Evolutionary conservation across 1,140 invertebrate species (phyloP).

Genomic region (Drosophila tristis): DNA sequence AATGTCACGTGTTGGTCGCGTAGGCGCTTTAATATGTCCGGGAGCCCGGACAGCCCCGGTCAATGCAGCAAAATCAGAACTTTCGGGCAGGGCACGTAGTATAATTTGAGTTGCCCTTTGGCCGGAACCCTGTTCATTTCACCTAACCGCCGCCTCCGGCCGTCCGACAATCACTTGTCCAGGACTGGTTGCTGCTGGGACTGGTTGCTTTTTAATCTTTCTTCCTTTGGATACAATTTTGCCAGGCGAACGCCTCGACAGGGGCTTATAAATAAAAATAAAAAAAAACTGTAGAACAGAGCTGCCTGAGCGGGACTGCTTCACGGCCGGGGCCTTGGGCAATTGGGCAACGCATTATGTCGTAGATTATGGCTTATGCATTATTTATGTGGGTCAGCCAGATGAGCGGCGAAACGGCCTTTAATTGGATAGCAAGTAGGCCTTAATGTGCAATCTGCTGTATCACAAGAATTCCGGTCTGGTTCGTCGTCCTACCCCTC

Average conservation of each 20-base stretch:
- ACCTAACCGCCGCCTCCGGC: conserved; percentile 28
- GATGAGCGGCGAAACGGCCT: conserved; percentile 67
- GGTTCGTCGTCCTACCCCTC: conserved; percentile 24
- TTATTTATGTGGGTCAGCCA: conserved; percentile 77
- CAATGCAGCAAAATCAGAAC: conserved; percentile 50
- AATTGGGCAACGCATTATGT: conserved; percentile 73
- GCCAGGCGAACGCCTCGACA: conserved; percentile 40
- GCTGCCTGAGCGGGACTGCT: conserved; percentile 13
- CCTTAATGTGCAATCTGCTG: conserved; percentile 55
- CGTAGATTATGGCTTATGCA: conserved; percentile 78
- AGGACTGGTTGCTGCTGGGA: conserved; percentile 7
- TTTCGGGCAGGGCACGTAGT: conserved; percentile 39
- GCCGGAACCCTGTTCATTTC: conserved; percentile 12
- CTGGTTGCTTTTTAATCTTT: conserved; percentile 45
- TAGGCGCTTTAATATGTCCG: conserved; percentile 18
- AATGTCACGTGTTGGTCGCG: conserved; percentile 58
- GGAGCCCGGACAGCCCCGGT: neutral
- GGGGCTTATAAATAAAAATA: conserved; percentile 50
- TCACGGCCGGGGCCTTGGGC: conserved; percentile 43
- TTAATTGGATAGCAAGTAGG: conserved; percentile 73
- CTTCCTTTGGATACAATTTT: conserved; percentile 3
- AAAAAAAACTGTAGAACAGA: conserved; percentile 52
- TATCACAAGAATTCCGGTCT: neutral
- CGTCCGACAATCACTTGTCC: conserved; percentile 31
- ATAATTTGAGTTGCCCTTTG: conserved; percentile 51